These are phyloP conservation scores for Tinea pellionella DNA, from an alignment of 2,888 invertebrate genomes.

Conservation along the genomic window DNA sequence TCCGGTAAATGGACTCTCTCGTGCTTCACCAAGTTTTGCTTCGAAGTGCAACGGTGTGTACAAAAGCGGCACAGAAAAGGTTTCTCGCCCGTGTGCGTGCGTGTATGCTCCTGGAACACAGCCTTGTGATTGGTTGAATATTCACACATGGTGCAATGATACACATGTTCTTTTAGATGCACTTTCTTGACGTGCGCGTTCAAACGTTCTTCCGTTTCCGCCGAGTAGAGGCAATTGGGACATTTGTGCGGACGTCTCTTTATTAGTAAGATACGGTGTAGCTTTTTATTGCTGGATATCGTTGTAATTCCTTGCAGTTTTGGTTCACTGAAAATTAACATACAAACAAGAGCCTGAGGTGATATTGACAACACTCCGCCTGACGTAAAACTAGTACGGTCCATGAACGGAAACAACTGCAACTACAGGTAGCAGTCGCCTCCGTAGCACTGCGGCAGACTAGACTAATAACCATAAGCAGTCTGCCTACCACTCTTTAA, in stretches of 20 bases:
- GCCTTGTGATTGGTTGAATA: slow-evolving; percentile 47
- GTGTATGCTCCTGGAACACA: slow-evolving; percentile 43
- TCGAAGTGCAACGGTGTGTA: slow-evolving; percentile 43
- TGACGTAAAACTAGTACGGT: too few relatives aligned
- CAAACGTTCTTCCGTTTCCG: slow-evolving; percentile 36
- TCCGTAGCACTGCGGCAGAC: too few relatives aligned
- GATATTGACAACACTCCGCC: too few relatives aligned
- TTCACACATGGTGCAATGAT: slow-evolving; percentile 50
- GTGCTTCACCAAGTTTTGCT: slow-evolving; percentile 46
- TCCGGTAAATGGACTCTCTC: slow-evolving; percentile 39
- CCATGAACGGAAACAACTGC: too few relatives aligned
- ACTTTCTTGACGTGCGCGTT: slow-evolving; percentile 35
- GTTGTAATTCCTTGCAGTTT: too few relatives aligned
- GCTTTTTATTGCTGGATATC: neutral
- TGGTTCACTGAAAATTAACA: too few relatives aligned
- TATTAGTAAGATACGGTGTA: neutral
- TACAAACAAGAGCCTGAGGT: too few relatives aligned
- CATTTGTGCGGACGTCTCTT: slow-evolving; percentile 17
- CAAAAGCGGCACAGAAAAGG: slow-evolving; percentile 48
- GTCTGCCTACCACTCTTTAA: too few relatives aligned
- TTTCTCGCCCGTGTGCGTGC: slow-evolving; percentile 49
- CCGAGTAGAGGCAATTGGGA: slow-evolving; percentile 32
- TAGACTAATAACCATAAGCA: too few relatives aligned
- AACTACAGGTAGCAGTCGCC: too few relatives aligned
- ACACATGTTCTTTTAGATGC: slow-evolving; percentile 43